Base-by-base conservation (phyloP, 2,888 invertebrate species). In the Alsophila aescularia region DNA sequence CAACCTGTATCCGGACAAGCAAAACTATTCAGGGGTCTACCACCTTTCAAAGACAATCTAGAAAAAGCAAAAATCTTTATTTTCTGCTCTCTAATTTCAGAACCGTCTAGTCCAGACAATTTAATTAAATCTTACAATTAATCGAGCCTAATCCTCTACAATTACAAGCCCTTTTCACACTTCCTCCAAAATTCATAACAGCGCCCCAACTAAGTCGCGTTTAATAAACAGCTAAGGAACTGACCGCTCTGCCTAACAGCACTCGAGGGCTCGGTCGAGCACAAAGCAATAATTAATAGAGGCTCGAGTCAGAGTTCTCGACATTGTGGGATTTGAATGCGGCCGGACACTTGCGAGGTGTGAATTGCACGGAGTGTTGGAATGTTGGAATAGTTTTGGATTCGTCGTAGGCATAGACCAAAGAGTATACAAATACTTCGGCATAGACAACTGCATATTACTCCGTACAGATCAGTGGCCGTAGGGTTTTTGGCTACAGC, bases 231-330 rank as follows among this genome's bases (percentile, higher is more conserved):
- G 82, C 82, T 80, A 87, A 89, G 89, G 87, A 87, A 87, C 87
- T 89, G 90, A 84, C 90, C 87, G 84, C 70, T n/a, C n/a, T 79
- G 74, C 82, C 84, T 90, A 89, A 90, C 84, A 81, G 85, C 72
- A 73, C 84, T 85, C 87, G 72, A 81, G 84, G 83, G 75, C 73
- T 81, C 81, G 83, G 77, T 81, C 79, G 65, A 66, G 75, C 73
- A 90, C 89, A 90, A 88, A 86, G 85, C 82, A 85, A 86, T 90
- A 89, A 90, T 90, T 90, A 90, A 90, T 90, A 89, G 90, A 87
- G 83, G 80, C 88, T 88, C 80, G 81, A 83, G 83, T 79, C 82
- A 73, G 78, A 83, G 84, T 79, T 81, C 79, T 77, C 75, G 24
- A 24, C 75, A 60, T 62, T 62, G 57, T 62, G 59, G 34, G 42